Evolutionary conservation across 2,797 vertebrate genomes (phyloP), one percentile per base, ranked within the genome.

Genomic region (Caiman crocodilus): DNA sequence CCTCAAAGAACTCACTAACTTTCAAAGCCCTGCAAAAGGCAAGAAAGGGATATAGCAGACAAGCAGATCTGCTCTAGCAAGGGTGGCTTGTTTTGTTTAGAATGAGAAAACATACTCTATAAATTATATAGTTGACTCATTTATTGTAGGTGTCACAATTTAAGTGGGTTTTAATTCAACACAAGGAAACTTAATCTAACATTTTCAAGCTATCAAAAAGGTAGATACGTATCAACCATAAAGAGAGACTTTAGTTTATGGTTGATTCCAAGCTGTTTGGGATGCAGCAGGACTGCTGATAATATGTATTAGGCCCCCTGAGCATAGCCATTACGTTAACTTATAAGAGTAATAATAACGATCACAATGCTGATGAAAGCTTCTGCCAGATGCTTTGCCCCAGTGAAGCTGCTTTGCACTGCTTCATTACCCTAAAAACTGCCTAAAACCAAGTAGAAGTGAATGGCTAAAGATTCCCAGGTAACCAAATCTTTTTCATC

Each of bases 161-260:
- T 58, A 26, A 10, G 50, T 17, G 58, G 30, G 7, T 10, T 50
- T 82, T 89, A 89, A 60, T 12, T 20, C 50, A 76, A 17, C 76
- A 28, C 59, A 82, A 4, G 2, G 84, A 92, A 93, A 59, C 79
- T 82, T 79, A 93, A 92, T 50, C 4, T 20, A 94, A 87, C 16
- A 60, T 76, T 96, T 94, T 94, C 78, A 92, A 86, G 18, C 79
- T 89, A 60, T 55, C 78, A 91, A 85, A 91, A 93, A 96, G 82
- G 90, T 92, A 90, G 94, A 94, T 93, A 76, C 7, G 85, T 89
- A 94, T 95, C 94, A 91, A 87, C 58, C 56, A 73, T 80, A 32
- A 81, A 94, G 94, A 93, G 81, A 94, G 67, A 85, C 80, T 95
- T 84, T 73, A 59, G 76, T 64, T 94, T 85, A 78, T 14, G 73